Base-by-base conservation (phyloP, 2,113 vertebrate genomes). In the Microcebus murinus region DNA sequence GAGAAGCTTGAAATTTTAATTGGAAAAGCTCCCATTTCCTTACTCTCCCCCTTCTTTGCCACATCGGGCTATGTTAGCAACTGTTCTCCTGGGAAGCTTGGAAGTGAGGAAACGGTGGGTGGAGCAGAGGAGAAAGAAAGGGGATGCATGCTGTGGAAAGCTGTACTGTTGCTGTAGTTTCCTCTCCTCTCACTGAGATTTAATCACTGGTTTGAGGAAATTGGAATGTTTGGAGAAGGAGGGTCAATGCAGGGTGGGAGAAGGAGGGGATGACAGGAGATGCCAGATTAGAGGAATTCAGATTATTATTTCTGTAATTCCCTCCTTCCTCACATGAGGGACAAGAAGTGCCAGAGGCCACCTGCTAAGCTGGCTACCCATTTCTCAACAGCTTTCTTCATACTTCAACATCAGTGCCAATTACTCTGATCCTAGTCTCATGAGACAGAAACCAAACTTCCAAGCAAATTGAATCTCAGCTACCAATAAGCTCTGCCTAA, bases 181-280 rank as follows among this genome's bases (percentile, higher is more conserved):
- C 79, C 57, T 95, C 68, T 91, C 65, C 57, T 86, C 45, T 94
- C 81, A 15, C 67, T 63, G 82, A 95, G 85, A 89, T 90, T 65
- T 94, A 95, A 96, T 96, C 92, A 95, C 87, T 87, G 74, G 83
- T 95, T 93, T 73, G 74, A 94, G 59, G 85, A 85, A 96, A 97
- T n/a, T 73, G 52, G 48, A 92, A 95, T 92, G 76, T 36, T 70
- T 93, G 83, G 83, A 89, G 91, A 95, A 87, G 74, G 34, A 80
- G 11, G 31, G 55, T 45, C 79, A 93, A 25, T 17, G 45, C 34
- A 15, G 79, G 29, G 65, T 74, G 42, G 29, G 71, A 87, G 67
- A 67, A 91, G 59, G n/a, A 70, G 36, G 50, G 31, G 34, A 61
- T 68, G 70, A 57, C 89, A 57, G 50, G 42, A 74, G 34, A 90